Conservation (phyloP, 2,113 vertebrate species). For the Ictalurus furcatus region DNA sequence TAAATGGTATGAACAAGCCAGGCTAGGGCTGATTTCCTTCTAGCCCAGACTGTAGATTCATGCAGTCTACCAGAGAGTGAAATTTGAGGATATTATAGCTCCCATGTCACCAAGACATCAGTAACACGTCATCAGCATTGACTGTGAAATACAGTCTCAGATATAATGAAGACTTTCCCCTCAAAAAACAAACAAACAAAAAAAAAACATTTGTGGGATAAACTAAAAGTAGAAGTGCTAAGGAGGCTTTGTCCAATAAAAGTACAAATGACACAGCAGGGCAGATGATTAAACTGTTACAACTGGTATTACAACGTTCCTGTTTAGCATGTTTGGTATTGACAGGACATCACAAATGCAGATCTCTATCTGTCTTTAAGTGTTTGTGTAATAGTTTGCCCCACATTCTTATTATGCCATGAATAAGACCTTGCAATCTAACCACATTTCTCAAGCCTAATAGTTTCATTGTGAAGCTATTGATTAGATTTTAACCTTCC, state of each 20-base stretch:
- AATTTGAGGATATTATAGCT: background rate
- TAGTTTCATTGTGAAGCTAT: background rate
- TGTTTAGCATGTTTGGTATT: background rate
- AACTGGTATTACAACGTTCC: background rate
- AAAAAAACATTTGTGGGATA: background rate
- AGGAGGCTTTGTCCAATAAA: background rate
- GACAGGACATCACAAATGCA: background rate
- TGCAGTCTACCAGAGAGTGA: background rate
- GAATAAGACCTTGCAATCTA: background rate
- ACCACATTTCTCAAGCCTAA: background rate
- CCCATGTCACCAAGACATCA: background rate
- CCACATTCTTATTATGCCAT: background rate
- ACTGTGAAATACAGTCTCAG: background rate
- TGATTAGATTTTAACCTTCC: slow-evolving; percentile 3
- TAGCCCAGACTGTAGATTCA: background rate
- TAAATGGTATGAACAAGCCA: background rate
- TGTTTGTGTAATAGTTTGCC: background rate
- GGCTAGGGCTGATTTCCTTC: background rate
- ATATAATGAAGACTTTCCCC: background rate
- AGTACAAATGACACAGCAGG: background rate
- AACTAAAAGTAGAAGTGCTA: background rate
- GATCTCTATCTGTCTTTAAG: background rate
- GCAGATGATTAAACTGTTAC: background rate
- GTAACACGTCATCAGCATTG: background rate
- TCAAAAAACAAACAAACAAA: background rate